Percentiles rank a stretch among this genome's conserved stretches.
These are phyloP conservation scores for Limnephilus marmoratus DNA, from an alignment of 2,888 invertebrate species.

Conservation along the genomic window DNA sequence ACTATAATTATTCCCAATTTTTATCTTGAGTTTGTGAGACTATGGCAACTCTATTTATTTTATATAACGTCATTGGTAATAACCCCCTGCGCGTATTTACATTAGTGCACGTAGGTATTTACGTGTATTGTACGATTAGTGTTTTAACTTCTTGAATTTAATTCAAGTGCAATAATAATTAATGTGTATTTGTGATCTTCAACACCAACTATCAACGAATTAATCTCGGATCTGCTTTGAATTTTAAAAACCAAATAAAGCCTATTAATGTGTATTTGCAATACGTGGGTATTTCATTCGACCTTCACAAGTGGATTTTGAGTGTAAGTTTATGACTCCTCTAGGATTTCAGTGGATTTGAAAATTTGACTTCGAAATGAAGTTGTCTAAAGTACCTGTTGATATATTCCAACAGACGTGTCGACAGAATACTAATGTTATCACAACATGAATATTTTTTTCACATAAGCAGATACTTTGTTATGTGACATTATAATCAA, in stretches of 20 bases:
- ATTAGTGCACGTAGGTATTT: too few species aligned
- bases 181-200: neutral
- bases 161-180: too few species aligned
- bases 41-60: too few species aligned
- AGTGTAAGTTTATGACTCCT: neutral
- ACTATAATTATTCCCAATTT: too few species aligned
- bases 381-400: neutral
- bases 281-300: neutral
- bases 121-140: too few species aligned
- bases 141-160: too few species aligned
- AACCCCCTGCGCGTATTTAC: too few species aligned
- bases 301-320: conserved; percentile 15
- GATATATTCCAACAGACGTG: neutral
- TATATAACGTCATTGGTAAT: too few species aligned
- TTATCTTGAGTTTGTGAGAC: too few species aligned
- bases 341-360: neutral
- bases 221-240: neutral
- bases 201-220: neutral
- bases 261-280: neutral
- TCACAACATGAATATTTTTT: neutral
- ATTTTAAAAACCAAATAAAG: neutral
- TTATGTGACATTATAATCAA: too few species aligned
- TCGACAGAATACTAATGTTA: neutral
- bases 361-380: neutral
- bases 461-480: too few species aligned